Evolutionary conservation across 2,888 invertebrate species (phyloP), one percentile per base, ranked within the genome.

Genomic region (Micoletzkya japonica): DNA sequence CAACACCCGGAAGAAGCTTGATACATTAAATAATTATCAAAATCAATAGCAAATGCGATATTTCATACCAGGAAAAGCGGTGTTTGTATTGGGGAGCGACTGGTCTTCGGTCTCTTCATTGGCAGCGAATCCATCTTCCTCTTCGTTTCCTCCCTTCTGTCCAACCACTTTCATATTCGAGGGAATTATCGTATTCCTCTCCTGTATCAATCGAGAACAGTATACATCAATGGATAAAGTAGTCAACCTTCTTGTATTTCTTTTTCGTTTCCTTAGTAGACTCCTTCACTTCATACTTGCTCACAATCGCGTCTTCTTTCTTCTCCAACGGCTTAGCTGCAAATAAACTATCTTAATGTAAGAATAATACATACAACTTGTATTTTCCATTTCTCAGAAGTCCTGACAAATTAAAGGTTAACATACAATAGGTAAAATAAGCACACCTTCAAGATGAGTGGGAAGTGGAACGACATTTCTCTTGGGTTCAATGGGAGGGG

Each of bases 281-380:
- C 24, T 64, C 64, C 36, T 64, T 64, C 26, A 64, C 64, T 30
- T 50, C 54, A 64, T 64, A 64, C n/a, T 64, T 64, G 49, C n/a
- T 61, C 61, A 61, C 30, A 30, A 61, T 7, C n/a, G 61, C 61
- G 49, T 61, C 61, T 61, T 61, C 61, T 14, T 44, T 61, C 32
- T 34, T 61, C 30, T 61, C 61, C 14, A 61, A 30, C 2, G 61
- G 61, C 28, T 34, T 44, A 1, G 61, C 61, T 61, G 6, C 7
- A 44, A 61, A 30, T 2, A 17, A 44, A 6, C 32, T 6, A 52
- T 6, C n/a, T n/a, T n/a, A n/a, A n/a, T n/a, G n/a, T n/a, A n/a
- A n/a, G n/a, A n/a, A n/a, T n/a, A n/a, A n/a, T n/a, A n/a, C n/a
- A n/a, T n/a, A n/a, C n/a, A n/a, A n/a, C n/a, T n/a, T n/a, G n/a